phyloP scores from a whole-genome alignment of 2,113 vertebrate genomes.

The Collichthys lucidus region DNA sequence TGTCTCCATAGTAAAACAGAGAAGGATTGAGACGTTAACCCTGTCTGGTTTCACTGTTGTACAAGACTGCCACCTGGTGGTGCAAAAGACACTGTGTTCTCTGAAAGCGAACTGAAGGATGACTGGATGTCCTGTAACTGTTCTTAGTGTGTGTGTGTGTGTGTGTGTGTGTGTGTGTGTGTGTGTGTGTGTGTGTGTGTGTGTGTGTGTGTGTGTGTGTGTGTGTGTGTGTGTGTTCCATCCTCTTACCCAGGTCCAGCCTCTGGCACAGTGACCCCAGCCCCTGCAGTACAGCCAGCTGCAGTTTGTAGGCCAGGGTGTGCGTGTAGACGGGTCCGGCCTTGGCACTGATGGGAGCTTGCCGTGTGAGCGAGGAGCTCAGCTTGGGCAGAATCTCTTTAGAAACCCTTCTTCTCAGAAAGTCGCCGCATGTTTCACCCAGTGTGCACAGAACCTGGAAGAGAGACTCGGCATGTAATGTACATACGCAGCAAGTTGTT shows the following conservation, averaged over 20 bases:
- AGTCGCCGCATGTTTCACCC: conserved; percentile 89
- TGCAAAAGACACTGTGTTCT: background rate
- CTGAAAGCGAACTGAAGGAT: background rate
- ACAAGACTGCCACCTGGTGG: conserved; percentile 76
- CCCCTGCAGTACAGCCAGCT: conserved; percentile 91
- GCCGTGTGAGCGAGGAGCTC: conserved; percentile 84
- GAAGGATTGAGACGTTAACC: background rate
- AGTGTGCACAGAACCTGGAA: conserved; percentile 90
- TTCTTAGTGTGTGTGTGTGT: background rate
- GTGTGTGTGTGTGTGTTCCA: background rate
- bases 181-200: too few relatives aligned
- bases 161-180: background rate
- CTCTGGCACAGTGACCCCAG: conserved; percentile 89
- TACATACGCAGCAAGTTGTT: background rate
- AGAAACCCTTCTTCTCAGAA: conserved; percentile 90
- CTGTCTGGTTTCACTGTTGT: background rate
- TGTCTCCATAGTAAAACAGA: background rate
- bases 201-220: background rate
- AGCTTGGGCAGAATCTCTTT: conserved; percentile 92
- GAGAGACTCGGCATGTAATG: conserved; percentile 16
- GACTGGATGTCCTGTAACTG: background rate
- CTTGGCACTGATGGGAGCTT: conserved; percentile 89
- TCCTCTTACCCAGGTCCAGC: conserved; percentile 89
- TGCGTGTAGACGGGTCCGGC: conserved; percentile 90
- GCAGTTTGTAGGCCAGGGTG: conserved; percentile 92